Evolutionary conservation across 2,888 invertebrate genomes (phyloP).

Genomic region (Spodoptera exigua): DNA sequence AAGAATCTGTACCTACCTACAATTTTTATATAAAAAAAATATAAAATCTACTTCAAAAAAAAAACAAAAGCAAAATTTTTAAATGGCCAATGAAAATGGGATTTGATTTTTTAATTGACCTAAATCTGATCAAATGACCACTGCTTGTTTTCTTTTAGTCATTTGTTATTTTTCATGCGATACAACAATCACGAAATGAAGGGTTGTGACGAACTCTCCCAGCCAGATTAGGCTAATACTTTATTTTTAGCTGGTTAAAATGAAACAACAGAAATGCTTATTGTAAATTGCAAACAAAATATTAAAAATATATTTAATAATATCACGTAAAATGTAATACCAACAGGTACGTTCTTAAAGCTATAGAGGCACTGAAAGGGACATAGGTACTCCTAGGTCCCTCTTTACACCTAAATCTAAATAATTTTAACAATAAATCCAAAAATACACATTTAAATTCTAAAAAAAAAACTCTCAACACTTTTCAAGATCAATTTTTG

Average conservation of each 20-base stretch:
- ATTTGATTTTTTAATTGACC: too few species aligned
- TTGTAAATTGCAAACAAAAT: constrained; percentile 55
- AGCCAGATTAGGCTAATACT: too few species aligned
- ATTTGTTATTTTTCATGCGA: too few species aligned
- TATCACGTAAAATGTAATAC: constrained; percentile 64
- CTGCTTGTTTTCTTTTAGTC: too few species aligned
- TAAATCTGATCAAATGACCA: too few species aligned
- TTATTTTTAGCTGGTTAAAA: constrained; percentile 30
- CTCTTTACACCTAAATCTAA: constrained; percentile 27
- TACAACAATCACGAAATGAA: too few species aligned
- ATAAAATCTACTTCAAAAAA: too few species aligned
- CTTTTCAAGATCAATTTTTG: constrained; percentile 43
- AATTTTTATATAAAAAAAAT: too few species aligned
- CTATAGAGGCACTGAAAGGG: constrained; percentile 56
- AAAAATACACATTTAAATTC: constrained; percentile 31
- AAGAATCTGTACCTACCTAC: too few species aligned
- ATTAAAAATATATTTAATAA: constrained; percentile 54
- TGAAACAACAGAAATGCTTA: constrained; percentile 44
- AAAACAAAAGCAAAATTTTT: too few species aligned
- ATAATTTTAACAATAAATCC: constrained; percentile 24
- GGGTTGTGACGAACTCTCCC: too few species aligned
- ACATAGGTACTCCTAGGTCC: constrained; percentile 48
- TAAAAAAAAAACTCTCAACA: constrained; percentile 17
- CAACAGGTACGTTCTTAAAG: constrained; percentile 80
- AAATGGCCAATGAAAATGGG: too few species aligned